Conservation (phyloP, 2,113 vertebrate genomes). For the Anthoscopus minutus region DNA sequence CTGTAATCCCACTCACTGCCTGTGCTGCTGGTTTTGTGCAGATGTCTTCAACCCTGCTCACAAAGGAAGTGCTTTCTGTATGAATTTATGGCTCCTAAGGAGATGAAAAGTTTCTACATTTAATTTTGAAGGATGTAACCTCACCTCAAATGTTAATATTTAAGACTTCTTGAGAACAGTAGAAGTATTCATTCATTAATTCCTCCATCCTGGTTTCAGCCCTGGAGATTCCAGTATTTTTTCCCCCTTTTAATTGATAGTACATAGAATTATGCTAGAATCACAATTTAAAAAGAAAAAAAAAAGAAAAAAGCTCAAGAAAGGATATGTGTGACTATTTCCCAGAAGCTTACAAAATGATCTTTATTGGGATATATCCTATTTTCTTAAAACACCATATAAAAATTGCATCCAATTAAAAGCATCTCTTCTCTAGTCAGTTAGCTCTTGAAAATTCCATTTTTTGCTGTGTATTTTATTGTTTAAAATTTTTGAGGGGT, state of each 20-base stretch:
- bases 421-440: background rate
- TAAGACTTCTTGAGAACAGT: background rate
- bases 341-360: background rate
- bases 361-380: background rate
- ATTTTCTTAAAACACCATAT: background rate
- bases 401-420: background rate
- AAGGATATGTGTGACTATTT: background rate
- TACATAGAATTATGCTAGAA: background rate
- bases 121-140: background rate
- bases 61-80: background rate
- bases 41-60: background rate
- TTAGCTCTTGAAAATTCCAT: background rate
- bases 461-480: background rate
- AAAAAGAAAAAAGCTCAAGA: background rate
- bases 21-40: background rate
- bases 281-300: background rate
- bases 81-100: background rate
- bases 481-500: background rate
- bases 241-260: background rate
- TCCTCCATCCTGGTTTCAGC: background rate
- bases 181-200: background rate
- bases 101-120: background rate
- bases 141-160: background rate
- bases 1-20: background rate
- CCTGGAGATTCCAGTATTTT: background rate